Evolutionary conservation across 1,140 invertebrate species (phyloP).

Genomic region (Drosophila mojavensis): DNA sequence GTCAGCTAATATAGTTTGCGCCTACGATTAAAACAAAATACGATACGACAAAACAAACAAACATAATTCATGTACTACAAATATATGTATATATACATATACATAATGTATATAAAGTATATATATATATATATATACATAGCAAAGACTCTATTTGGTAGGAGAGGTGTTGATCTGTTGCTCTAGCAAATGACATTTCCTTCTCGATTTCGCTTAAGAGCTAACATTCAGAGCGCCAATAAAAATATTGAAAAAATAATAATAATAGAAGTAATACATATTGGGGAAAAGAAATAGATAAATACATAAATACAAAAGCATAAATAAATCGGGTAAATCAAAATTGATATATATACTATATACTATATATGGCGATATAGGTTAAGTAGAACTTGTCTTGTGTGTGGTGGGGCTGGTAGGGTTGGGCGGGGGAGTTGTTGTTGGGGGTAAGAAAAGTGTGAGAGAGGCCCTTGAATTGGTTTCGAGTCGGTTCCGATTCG

Average conservation of each 20-base stretch:
- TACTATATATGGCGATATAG: slow-evolving; percentile 10
- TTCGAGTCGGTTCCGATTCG: slow-evolving; percentile 17
- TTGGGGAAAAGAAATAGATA: slow-evolving; percentile 38
- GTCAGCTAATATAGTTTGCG: slow-evolving; percentile 42
- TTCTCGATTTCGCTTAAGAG: slow-evolving; percentile 45
- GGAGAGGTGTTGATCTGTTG: slow-evolving; percentile 84
- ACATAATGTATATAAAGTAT: slow-evolving; percentile 35
- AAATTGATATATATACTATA: slow-evolving; percentile 20
- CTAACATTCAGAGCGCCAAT: slow-evolving; percentile 62
- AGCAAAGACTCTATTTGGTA: slow-evolving; percentile 58
- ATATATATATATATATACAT: slow-evolving; percentile 30
- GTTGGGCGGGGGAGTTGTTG: not conserved
- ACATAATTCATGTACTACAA: slow-evolving; percentile 48
- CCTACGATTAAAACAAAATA: slow-evolving; percentile 44
- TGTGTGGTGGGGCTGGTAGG: slow-evolving; percentile 1
- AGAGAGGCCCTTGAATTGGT: slow-evolving; percentile 15
- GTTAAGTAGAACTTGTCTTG: slow-evolving; percentile 15
- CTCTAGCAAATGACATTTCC: slow-evolving; percentile 70
- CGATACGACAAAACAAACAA: slow-evolving; percentile 71
- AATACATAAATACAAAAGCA: slow-evolving; percentile 62
- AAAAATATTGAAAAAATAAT: slow-evolving; percentile 17
- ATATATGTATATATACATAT: slow-evolving; percentile 45
- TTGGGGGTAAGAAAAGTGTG: not conserved
- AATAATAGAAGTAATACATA: slow-evolving; percentile 47
- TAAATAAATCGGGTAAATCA: slow-evolving; percentile 20